phyloP scores from a whole-genome alignment of 2,113 vertebrate species.

The Oryzias curvinotus region DNA sequence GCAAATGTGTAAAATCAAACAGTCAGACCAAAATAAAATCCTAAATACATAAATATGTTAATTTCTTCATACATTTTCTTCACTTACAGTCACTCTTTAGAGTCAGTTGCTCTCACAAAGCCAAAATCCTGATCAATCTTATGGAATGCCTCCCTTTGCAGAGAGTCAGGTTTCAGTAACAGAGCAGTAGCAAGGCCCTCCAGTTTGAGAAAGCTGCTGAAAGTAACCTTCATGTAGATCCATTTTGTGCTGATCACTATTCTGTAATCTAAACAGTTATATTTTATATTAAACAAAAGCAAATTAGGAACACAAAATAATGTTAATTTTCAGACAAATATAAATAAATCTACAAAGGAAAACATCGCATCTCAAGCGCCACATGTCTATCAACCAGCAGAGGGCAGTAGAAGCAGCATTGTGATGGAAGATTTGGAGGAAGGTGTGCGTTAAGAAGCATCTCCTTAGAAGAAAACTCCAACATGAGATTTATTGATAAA shows the following conservation, averaged over 20 bases:
- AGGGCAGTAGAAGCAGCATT: slow-evolving; percentile 52
- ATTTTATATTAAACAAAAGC: neutral
- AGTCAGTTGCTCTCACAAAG: slow-evolving; percentile 18
- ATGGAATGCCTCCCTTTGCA: slow-evolving; percentile 16
- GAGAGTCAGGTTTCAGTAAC: slow-evolving; percentile 16
- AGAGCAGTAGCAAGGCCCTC: slow-evolving; percentile 6
- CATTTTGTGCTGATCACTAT: slow-evolving; percentile 18
- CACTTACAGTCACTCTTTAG: slow-evolving; percentile 17
- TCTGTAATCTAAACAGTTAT: neutral
- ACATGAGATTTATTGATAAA: no score
- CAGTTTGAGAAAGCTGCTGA: neutral
- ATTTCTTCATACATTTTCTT: slow-evolving; percentile 30
- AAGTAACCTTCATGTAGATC: slow-evolving; percentile 10
- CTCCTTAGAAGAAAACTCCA: neutral
- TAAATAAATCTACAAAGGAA: slow-evolving; percentile 25
- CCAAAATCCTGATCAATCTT: slow-evolving; percentile 29
- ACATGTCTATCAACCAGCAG: slow-evolving; percentile 35
- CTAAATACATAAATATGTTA: slow-evolving; percentile 44
- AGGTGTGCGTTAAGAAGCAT: neutral
- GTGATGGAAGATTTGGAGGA: neutral
- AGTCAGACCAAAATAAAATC: slow-evolving; percentile 47
- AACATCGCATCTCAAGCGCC: neutral
- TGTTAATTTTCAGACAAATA: slow-evolving; percentile 33
- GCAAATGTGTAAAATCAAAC: slow-evolving; percentile 52
- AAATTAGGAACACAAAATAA: neutral